Conservation (phyloP, 2,113 vertebrate species). For the Embiotoca jacksoni region DNA sequence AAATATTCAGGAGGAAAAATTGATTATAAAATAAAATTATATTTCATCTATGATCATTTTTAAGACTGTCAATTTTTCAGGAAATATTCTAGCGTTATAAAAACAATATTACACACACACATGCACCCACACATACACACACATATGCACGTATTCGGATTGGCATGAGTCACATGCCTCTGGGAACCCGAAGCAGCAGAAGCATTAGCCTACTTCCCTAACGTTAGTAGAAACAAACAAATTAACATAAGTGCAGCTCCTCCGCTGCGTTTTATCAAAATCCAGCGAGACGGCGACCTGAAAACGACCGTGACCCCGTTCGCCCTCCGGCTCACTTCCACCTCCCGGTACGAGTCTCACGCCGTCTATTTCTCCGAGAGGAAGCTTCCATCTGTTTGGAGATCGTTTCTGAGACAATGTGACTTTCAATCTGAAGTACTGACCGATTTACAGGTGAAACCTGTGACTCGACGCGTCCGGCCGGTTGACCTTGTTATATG, state of each 20-base stretch:
- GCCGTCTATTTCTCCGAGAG: not conserved
- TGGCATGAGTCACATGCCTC: not conserved
- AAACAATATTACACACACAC: no score
- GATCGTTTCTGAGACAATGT: not conserved
- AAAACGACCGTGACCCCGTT: conserved; percentile 15
- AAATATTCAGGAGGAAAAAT: no score
- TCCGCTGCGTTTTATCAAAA: conserved; percentile 1
- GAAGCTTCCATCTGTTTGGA: not conserved
- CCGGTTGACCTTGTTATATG: conserved; percentile 13
- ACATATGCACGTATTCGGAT: no score
- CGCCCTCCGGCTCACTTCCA: not conserved
- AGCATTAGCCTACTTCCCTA: conserved; percentile 6
- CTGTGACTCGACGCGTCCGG: not conserved
- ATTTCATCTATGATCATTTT: no score
- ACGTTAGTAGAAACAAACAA: conserved; percentile 10
- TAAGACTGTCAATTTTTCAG: no score
- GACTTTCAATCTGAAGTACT: conserved; percentile 1
- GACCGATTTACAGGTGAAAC: conserved; percentile 17
- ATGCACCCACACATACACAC: no score
- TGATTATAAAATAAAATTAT: no score
- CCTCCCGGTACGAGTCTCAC: not conserved
- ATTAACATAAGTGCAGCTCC: conserved; percentile 8
- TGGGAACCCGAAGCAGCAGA: conserved; percentile 1
- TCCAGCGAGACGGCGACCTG: conserved; percentile 7
- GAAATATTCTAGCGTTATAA: no score